Percentiles rank a stretch among this genome's conserved stretches.
Conservation (phyloP, 1,140 invertebrate species). For the Polyergus mexicanus region DNA sequence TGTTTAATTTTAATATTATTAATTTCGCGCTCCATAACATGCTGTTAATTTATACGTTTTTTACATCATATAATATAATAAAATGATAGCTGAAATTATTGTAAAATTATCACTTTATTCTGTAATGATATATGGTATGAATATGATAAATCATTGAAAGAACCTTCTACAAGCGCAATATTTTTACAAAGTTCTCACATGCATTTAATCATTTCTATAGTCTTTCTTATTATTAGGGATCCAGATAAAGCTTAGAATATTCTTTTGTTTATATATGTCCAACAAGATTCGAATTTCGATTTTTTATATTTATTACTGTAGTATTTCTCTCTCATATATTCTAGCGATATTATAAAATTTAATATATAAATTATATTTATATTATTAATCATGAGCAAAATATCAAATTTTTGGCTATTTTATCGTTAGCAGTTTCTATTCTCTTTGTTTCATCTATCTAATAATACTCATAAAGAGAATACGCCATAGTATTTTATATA, state of each 20-base stretch:
- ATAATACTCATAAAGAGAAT: not conserved
- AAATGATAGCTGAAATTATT: not conserved
- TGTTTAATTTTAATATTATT: conserved; percentile 9
- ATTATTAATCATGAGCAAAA: not conserved
- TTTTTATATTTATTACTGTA: not conserved
- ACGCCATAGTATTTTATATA: not conserved
- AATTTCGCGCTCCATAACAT: not conserved
- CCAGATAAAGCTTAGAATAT: not conserved
- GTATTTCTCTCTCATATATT: not conserved
- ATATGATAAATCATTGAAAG: conserved; percentile 1
- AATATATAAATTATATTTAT: conserved; percentile 5
- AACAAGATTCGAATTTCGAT: not conserved
- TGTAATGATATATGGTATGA: not conserved
- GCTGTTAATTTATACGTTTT: not conserved
- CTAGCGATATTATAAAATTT: not conserved
- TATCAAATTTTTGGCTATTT: not conserved
- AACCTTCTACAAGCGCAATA: not conserved
- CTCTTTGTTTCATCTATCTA: not conserved
- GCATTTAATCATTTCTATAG: not conserved
- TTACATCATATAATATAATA: conserved; percentile 1
- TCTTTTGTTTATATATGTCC: not conserved
- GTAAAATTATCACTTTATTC: not conserved
- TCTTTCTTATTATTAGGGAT: not conserved
- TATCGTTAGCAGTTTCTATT: not conserved
- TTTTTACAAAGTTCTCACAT: not conserved